Evolutionary conservation across 2,797 vertebrate species (phyloP).

Genomic region (Streptopelia turtur): DNA sequence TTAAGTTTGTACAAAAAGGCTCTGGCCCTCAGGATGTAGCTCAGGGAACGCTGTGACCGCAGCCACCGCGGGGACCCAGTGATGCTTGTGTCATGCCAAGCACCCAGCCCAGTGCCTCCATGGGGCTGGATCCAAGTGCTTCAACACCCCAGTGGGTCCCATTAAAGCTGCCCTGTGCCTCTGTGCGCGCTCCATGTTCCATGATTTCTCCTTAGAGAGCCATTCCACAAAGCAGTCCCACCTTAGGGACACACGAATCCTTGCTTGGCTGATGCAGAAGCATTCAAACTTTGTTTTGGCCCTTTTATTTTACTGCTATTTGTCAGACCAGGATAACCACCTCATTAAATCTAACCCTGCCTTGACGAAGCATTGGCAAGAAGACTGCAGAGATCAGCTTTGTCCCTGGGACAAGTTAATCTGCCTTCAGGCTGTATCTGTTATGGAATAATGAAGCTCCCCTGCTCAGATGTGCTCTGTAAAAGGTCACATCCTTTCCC

Average conservation of each 20-base stretch:
- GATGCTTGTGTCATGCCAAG: background rate
- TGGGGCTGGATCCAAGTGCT: background rate
- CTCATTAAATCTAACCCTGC: slow-evolving; percentile 33
- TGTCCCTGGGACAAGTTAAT: slow-evolving; percentile 37
- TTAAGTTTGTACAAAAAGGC: background rate
- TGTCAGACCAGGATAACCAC: slow-evolving; percentile 18
- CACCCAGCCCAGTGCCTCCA: background rate
- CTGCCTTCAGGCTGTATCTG: slow-evolving; percentile 8
- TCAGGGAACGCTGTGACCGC: background rate
- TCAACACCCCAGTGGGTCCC: background rate
- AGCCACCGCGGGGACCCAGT: background rate
- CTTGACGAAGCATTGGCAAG: slow-evolving; percentile 12
- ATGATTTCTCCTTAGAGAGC: background rate
- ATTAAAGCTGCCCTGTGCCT: background rate
- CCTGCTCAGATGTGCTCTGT: background rate
- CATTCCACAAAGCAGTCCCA: background rate
- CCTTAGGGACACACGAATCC: background rate
- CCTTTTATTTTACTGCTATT: background rate
- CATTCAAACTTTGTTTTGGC: background rate
- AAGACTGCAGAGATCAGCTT: slow-evolving; percentile 49
- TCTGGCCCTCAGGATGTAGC: background rate
- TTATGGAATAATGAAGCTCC: slow-evolving; percentile 23
- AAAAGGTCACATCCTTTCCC: slow-evolving; percentile 41
- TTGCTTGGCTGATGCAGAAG: background rate
- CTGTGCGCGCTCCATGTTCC: background rate